A percentile compares a stretch with the other conserved stretches of the same genome.
Evolutionary conservation across 2,888 invertebrate genomes (phyloP).

Genomic region (Meandrusa payeni): DNA sequence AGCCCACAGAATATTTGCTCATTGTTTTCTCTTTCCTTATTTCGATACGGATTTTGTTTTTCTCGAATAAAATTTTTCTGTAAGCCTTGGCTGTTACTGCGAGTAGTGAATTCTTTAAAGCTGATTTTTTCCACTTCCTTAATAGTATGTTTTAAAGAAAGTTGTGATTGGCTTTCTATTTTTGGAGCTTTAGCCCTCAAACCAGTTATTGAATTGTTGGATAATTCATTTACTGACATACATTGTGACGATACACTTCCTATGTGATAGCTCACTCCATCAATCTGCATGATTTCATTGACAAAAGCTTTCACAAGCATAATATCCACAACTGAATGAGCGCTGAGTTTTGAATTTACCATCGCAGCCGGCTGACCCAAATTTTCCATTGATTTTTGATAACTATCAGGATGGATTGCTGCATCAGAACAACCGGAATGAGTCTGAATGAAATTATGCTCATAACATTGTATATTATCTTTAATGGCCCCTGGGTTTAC

Average conservation of each 20-base stretch:
- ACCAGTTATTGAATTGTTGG: neutral
- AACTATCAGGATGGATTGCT: neutral
- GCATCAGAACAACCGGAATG: conserved; percentile 1
- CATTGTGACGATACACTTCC: neutral
- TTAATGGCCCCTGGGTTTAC: neutral
- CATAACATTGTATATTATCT: neutral
- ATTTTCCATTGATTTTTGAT: neutral
- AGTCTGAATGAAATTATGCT: neutral
- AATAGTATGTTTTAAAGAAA: neutral
- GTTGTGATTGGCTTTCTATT: neutral
- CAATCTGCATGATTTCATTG: conserved; percentile 14
- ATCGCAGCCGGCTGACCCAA: neutral
- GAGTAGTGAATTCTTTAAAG: neutral
- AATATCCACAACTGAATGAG: neutral
- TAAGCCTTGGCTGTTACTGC: neutral
- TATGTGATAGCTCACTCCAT: neutral
- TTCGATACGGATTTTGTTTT: neutral
- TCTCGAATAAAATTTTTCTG: no score
- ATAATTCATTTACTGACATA: neutral
- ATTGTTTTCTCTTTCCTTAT: neutral
- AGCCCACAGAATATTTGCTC: conserved; percentile 14
- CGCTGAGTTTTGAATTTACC: neutral
- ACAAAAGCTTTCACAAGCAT: conserved; percentile 10
- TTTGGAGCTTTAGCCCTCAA: conserved; percentile 20
- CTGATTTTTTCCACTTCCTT: neutral